Evolutionary conservation across 92 coral and sea anemone species (phyloP).

Genomic region (Zoanthus sociatus): DNA sequence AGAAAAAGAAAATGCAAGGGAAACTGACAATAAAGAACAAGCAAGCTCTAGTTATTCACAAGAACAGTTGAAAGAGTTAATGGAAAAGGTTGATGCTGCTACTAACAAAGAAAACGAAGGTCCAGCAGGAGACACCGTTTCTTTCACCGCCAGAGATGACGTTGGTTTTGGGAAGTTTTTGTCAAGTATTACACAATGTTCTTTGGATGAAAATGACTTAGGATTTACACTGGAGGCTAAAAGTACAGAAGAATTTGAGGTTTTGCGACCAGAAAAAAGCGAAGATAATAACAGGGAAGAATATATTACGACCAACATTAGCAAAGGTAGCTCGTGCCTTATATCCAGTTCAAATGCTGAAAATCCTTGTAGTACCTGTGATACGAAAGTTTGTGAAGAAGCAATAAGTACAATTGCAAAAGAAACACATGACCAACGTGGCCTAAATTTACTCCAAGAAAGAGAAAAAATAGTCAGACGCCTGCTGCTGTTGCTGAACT

Average conservation of each 20-base stretch:
- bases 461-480: not conserved
- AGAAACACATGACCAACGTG: not conserved
- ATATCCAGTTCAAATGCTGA: not conserved
- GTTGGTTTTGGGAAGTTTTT: not conserved
- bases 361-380: not conserved
- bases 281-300: not conserved
- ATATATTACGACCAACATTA: not conserved
- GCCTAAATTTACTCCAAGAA: not conserved
- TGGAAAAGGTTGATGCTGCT: slow-evolving; percentile 13
- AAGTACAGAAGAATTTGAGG: slow-evolving; percentile 20
- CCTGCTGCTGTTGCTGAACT: not conserved
- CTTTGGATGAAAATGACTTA: slow-evolving; percentile 2
- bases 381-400: not conserved
- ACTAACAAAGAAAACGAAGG: not conserved
- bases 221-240: not conserved
- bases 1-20: not conserved
- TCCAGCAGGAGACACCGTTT: not conserved
- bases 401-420: not conserved
- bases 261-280: not conserved
- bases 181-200: slow-evolving; percentile 2
- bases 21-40: not conserved
- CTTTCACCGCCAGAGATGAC: not conserved
- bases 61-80: slow-evolving; percentile 4
- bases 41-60: not conserved
- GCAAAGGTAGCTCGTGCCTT: not conserved